Percentiles rank a stretch among this genome's conserved stretches.
These are phyloP conservation scores for Leucoraja ocellata DNA, from an alignment of 2,797 vertebrate genomes.

Conservation along the genomic window DNA sequence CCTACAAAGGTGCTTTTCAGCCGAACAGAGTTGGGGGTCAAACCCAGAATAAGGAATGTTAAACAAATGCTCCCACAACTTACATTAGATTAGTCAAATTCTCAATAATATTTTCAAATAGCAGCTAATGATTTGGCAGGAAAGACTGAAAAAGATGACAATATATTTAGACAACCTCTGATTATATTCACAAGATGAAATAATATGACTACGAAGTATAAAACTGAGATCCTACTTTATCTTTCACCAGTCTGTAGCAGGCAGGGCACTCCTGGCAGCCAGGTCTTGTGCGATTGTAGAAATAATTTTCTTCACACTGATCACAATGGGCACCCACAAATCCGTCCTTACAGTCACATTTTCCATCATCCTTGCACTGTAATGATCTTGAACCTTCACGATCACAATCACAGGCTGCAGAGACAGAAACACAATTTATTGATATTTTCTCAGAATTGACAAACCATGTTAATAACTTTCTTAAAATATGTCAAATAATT, in stretches of 20 bases:
- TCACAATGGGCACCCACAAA: slow-evolving; percentile 85
- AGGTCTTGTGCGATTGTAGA: slow-evolving; percentile 85
- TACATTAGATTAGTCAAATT: neutral
- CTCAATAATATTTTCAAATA: neutral
- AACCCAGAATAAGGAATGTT: neutral
- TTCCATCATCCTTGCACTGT: slow-evolving; percentile 78
- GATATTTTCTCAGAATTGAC: neutral
- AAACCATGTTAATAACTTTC: neutral
- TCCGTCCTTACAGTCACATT: slow-evolving; percentile 78
- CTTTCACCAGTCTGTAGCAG: slow-evolving; percentile 85
- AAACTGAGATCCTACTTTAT: slow-evolving; percentile 67
- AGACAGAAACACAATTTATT: neutral
- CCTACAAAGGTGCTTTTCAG: too few species aligned
- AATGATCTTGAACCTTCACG: slow-evolving; percentile 73
- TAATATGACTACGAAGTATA: neutral
- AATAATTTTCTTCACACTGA: slow-evolving; percentile 96
- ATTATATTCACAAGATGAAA: neutral
- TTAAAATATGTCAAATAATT: neutral
- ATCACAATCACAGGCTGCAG: slow-evolving; percentile 86
- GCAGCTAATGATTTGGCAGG: neutral
- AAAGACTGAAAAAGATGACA: neutral
- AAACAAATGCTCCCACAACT: neutral
- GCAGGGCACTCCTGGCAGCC: slow-evolving; percentile 93
- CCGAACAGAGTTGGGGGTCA: too few species aligned
- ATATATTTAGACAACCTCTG: neutral